Evolutionary conservation across 2,797 vertebrate species (phyloP), one percentile per base, ranked within the genome.

Genomic region (Pangasius sanitwongsei): DNA sequence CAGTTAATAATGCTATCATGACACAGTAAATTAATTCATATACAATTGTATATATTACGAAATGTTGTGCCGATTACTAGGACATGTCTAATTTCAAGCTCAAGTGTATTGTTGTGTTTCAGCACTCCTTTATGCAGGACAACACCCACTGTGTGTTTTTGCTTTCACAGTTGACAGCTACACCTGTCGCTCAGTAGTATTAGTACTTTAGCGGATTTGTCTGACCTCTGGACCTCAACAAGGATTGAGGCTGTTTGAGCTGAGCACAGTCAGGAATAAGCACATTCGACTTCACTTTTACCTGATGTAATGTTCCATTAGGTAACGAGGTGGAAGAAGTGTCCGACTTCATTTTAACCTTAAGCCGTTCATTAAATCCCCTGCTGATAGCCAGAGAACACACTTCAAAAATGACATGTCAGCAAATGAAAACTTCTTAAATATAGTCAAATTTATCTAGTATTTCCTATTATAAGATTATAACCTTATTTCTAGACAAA

Each of bases 281-380:
- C 11, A 25, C 57, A 7, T 7, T 41, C 13, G 59, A 28, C 59
- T 41, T 63, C 6, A 7, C 37, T 83, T 83, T 83, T 41, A 83
- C 59, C 23, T 25, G 80, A 82, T 41, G 57, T 82, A 82, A 82
- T 61, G 55, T 83, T 63, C 81, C 59, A 83, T 83, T 63, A 63
- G 59, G 59, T 63, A 83, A 83, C 48, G 81, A 83, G 34, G 37
- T 15, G 16, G 15, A 28, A 15, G 20, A 83, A 44, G 20, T 28
- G 13, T 63, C 81, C 15, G 34, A 41, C 55, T 63, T 83, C 34
- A 44, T 63, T 80, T 83, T 28, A 63, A 63, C 5, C 55, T 61
- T 61, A 59, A 82, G 31, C 37, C 1, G 37, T 63, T 63, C 12
- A 13, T 8, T 34, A 44, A 41, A 63, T 41, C 31, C 16, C 4